Conservation (phyloP, 2,113 vertebrate genomes). For the Notarius quadriscutis region DNA sequence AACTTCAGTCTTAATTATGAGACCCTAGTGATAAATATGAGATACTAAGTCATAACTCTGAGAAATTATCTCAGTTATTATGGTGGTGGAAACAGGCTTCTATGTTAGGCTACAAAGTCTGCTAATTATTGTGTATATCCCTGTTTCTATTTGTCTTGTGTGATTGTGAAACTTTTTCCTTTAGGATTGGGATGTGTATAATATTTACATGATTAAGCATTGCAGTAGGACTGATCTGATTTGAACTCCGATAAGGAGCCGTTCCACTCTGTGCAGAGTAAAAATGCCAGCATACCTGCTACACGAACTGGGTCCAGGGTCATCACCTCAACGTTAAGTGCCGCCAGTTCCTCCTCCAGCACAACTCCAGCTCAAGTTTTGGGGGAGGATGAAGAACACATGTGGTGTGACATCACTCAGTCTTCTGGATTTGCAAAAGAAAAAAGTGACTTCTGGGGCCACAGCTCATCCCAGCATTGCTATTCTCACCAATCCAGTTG, state of each 20-base stretch:
- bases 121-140: background rate
- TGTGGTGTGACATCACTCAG: background rate
- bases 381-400: background rate
- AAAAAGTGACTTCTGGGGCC: background rate
- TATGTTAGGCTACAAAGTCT: background rate
- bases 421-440: background rate
- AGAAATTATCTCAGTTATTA: too few species aligned
- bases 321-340: background rate
- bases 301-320: background rate
- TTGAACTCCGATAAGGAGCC: background rate
- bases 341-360: background rate
- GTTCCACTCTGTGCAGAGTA: background rate
- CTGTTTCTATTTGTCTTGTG: background rate
- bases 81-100: too few species aligned
- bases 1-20: too few species aligned
- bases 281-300: background rate
- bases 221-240: background rate
- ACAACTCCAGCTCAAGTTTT: background rate
- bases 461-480: background rate
- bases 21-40: too few species aligned
- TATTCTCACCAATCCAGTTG: background rate
- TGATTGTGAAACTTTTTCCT: background rate
- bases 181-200: background rate
- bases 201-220: background rate
- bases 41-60: too few species aligned